Conservation (phyloP, 1,140 invertebrate genomes). For the Leguminivora glycinivorella region DNA sequence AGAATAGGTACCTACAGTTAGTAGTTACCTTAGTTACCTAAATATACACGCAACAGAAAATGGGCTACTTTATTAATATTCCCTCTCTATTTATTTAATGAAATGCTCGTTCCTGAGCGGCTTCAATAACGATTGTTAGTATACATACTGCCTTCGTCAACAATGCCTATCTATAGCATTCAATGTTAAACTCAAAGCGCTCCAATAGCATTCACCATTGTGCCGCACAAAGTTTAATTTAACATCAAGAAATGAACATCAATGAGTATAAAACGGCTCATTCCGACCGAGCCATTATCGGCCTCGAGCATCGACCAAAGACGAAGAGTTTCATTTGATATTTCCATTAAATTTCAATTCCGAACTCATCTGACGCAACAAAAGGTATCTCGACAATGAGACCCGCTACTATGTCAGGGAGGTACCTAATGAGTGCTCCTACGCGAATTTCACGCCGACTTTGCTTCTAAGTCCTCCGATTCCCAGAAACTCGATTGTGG, state of each 20-base stretch:
- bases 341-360: slow-evolving; percentile 76
- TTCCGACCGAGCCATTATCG: slow-evolving; percentile 59
- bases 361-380: slow-evolving; percentile 64
- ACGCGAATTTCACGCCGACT: slow-evolving; percentile 55
- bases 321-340: slow-evolving; percentile 66
- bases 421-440: slow-evolving; percentile 38
- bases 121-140: slow-evolving; percentile 10
- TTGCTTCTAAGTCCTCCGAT: slow-evolving; percentile 41
- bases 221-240: slow-evolving; percentile 53
- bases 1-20: too few species aligned
- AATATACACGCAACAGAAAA: too few species aligned
- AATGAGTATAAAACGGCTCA: slow-evolving; percentile 43
- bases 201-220: slow-evolving; percentile 28
- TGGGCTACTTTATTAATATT: not conserved
- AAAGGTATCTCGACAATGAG: slow-evolving; percentile 50
- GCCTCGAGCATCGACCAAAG: slow-evolving; percentile 42
- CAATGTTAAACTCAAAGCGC: slow-evolving; percentile 4
- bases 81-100: not conserved
- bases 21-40: too few species aligned
- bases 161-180: slow-evolving; percentile 20
- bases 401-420: slow-evolving; percentile 24
- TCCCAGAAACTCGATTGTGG: slow-evolving; percentile 48
- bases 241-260: slow-evolving; percentile 41
- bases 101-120: not conserved
- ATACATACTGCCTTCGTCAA: slow-evolving; percentile 16